phyloP scores from a whole-genome alignment of 30 jellyfish, hydroid and myxozoan genomes.

The Aurelia coerulea region DNA sequence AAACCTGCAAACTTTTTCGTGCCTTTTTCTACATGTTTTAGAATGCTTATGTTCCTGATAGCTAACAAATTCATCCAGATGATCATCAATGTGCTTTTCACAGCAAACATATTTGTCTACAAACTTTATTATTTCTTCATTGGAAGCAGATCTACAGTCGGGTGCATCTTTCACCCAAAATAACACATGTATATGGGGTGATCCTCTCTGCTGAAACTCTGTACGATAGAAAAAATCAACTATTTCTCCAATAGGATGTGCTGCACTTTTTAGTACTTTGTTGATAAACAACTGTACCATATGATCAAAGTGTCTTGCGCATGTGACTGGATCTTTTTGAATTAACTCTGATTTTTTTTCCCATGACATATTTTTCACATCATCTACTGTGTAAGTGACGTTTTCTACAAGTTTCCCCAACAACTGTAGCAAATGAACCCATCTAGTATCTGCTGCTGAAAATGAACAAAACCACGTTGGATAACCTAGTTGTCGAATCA shows the following conservation, averaged over 20 bases:
- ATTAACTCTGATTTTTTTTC: conserved; percentile 9
- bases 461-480: conserved; percentile 55
- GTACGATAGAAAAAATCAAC: conserved; percentile 14
- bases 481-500: conserved; percentile 45
- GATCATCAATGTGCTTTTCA: background rate
- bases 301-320: conserved; percentile 3
- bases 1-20: conserved; percentile 39
- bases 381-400: background rate
- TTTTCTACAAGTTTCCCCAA: conserved; percentile 8
- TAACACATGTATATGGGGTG: conserved; percentile 51
- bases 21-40: conserved; percentile 48
- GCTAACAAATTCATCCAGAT: conserved; percentile 3
- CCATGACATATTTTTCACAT: conserved; percentile 31
- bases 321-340: conserved; percentile 11
- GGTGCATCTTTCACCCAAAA: conserved; percentile 49
- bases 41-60: conserved; percentile 60
- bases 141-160: background rate
- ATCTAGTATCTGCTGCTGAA: conserved; percentile 59
- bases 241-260: conserved; percentile 14
- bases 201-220: conserved; percentile 41
- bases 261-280: conserved; percentile 19
- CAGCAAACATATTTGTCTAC: conserved; percentile 38
- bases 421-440: background rate
- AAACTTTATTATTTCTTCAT: conserved; percentile 2
- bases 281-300: conserved; percentile 15